phyloP scores from a whole-genome alignment of 37 sponge, comb jelly and placozoan genomes.

The Agelas oroides region DNA sequence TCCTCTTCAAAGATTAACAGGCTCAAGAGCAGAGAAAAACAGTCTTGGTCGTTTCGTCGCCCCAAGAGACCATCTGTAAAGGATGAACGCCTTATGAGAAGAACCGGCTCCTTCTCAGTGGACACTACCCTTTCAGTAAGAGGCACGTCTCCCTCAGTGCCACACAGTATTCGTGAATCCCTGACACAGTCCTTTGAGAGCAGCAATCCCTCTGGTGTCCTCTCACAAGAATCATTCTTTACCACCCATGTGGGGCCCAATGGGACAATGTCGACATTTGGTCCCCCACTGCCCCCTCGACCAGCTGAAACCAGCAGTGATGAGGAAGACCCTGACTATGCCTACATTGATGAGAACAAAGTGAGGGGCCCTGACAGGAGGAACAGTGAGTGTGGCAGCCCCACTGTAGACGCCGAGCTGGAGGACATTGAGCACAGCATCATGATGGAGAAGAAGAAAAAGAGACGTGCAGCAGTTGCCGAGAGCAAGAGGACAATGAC shows the following conservation, averaged over 20 bases:
- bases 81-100: not conserved
- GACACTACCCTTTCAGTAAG: not conserved
- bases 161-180: not conserved
- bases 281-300: conserved; percentile 52
- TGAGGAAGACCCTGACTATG: conserved; percentile 54
- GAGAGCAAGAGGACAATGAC: conserved; percentile 14
- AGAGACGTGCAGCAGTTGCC: not conserved
- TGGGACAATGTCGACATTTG: not conserved
- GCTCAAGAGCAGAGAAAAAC: not conserved
- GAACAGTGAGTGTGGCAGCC: not conserved
- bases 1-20: not conserved
- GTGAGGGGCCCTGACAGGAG: conserved; percentile 21
- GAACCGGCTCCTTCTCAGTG: conserved; percentile 32
- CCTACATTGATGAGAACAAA: conserved; percentile 51
- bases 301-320: conserved; percentile 16
- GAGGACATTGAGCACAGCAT: conserved; percentile 27
- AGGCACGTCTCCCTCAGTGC: too few species aligned
- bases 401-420: conserved; percentile 26
- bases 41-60: conserved; percentile 22
- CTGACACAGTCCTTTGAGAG: conserved; percentile 7
- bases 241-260: not conserved
- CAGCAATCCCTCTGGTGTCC: not conserved
- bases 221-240: conserved; percentile 12
- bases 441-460: conserved; percentile 42
- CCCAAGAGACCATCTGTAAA: not conserved